A percentile compares a stretch with the other conserved stretches of the same genome.
phyloP scores from a whole-genome alignment of 1,140 invertebrate genomes.

The Plectrocnemia conspersa region DNA sequence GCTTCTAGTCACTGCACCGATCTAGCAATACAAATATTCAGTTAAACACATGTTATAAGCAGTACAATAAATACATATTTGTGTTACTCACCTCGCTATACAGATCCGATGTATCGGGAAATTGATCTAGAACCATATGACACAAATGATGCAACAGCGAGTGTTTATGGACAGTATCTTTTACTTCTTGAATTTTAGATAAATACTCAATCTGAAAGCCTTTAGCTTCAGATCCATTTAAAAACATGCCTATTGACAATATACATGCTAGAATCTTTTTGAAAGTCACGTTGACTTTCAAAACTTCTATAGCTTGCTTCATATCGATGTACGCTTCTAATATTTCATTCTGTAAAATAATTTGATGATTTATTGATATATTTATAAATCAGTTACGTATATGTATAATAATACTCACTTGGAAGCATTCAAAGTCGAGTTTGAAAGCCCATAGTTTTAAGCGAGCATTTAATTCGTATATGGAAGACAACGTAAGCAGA shows the following conservation, averaged over 20 bases:
- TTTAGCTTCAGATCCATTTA: constrained; percentile 92
- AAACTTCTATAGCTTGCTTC: constrained; percentile 90
- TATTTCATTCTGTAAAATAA: constrained; percentile 73
- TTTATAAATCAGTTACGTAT: constrained; percentile 7
- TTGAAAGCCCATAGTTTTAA: constrained; percentile 98
- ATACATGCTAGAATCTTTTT: constrained; percentile 89
- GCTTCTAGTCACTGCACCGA: constrained; percentile 86
- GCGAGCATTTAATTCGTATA: constrained; percentile 90
- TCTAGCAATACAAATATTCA: constrained; percentile 50
- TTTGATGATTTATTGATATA: background rate
- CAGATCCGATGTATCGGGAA: constrained; percentile 89
- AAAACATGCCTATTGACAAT: constrained; percentile 92
- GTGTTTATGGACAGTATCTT: constrained; percentile 98
- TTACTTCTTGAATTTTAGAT: constrained; percentile 97
- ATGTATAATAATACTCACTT: constrained; percentile 56
- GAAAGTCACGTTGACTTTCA: constrained; percentile 91
- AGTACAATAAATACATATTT: background rate
- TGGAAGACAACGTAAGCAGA: constrained; percentile 89
- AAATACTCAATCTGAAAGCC: constrained; percentile 98
- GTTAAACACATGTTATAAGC: background rate
- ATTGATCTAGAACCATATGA: constrained; percentile 95
- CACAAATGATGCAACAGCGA: constrained; percentile 95
- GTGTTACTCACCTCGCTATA: constrained; percentile 82
- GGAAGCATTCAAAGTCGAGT: constrained; percentile 94
- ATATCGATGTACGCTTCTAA: constrained; percentile 97